Evolutionary conservation across 92 coral and sea anemone genomes (phyloP).

Genomic region (Palythoa heliodiscus): DNA sequence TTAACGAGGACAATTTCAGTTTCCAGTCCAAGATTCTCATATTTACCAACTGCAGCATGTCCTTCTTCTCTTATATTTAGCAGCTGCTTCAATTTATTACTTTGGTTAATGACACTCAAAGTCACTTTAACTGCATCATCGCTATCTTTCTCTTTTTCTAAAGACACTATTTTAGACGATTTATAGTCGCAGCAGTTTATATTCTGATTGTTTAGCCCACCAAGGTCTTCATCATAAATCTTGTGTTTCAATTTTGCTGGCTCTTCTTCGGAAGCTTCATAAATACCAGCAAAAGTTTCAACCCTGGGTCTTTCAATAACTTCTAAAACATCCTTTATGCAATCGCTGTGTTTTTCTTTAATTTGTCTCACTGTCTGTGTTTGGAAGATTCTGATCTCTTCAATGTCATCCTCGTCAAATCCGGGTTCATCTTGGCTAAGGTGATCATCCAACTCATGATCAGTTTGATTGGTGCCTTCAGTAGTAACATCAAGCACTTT

Average conservation of each 20-base stretch:
- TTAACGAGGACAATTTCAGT: not conserved
- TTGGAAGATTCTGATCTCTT: slow-evolving; percentile 79
- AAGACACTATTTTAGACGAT: slow-evolving; percentile 6
- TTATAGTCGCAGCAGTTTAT: not conserved
- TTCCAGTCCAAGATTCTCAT: not conserved
- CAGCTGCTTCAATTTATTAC: not conserved
- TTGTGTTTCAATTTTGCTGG: not conserved
- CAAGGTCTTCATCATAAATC: not conserved
- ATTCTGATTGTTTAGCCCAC: not conserved
- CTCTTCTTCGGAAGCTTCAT: not conserved
- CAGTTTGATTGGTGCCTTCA: not conserved
- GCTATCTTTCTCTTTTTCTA: not conserved
- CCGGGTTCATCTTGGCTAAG: slow-evolving; percentile 28
- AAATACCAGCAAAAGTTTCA: not conserved
- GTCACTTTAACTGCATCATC: not conserved
- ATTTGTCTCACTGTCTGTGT: slow-evolving; percentile 65
- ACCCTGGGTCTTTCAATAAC: not conserved
- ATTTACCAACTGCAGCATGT: not conserved
- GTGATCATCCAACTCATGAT: not conserved
- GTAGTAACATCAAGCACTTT: not conserved
- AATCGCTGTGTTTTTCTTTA: not conserved
- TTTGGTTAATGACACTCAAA: not conserved
- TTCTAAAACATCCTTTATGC: not conserved
- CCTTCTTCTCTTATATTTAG: not conserved
- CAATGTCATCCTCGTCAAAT: slow-evolving; percentile 83